Evolutionary conservation across 2,797 vertebrate genomes (phyloP), one percentile per base, ranked within the genome.

Genomic region (Gymnothorax javanicus): DNA sequence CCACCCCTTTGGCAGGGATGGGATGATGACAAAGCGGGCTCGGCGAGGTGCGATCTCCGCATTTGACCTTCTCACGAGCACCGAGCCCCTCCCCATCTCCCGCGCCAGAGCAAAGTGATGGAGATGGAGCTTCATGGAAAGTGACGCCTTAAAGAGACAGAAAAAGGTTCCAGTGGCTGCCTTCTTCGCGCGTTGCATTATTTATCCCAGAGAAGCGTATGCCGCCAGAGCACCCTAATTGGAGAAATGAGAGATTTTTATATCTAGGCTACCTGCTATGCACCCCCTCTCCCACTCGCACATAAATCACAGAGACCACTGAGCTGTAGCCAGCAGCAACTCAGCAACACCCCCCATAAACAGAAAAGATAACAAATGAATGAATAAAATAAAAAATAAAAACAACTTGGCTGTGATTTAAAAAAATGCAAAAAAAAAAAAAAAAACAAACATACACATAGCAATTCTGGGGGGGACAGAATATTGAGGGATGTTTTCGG

Each of bases 141-240:
- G 94, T 94, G 96, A 95, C 95, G 94, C 92, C 92, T 95, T 95
- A 95, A 96, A 96, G 94, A 95, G 94, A 93, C 93, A 92, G 92
- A 94, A 91, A 96, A 96, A 95, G 94, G 95, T 96, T 96, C 95
- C 94, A 92, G 89, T 91, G 92, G 94, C 94, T 94, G 95, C 91
- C 91, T 95, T 91, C 90, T 90, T 94, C 94, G 95, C 94, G 94
- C 88, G 85, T 88, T 90, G 93, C 94, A 95, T 96, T 94, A 95
- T 93, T 95, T 95, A 95, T 95, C 92, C 84, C 87, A 67, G 84
- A 87, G 84, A 79, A 87, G 88, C 88, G 86, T 57, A 7, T 87
- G 83, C 85, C 84, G 90, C 88, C 85, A 71, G 86, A 64, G 87
- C 86, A 82, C 13, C 84, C 88, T 92, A 91, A 93, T 90, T 90